Evolutionary conservation across 2,113 vertebrate genomes (phyloP).

Genomic region (Chrysemys picta): DNA sequence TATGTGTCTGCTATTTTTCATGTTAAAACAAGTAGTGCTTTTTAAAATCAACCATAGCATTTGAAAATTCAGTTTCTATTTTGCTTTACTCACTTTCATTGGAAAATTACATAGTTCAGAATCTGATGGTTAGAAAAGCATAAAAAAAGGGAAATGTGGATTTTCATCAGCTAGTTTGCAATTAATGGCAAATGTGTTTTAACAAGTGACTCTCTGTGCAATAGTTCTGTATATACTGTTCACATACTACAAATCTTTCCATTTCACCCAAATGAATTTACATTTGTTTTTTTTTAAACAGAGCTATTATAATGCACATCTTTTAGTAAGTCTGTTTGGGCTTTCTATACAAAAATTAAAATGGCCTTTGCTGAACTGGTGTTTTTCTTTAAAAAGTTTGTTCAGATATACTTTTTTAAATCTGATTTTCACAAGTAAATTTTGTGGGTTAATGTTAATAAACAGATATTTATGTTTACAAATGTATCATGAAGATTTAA

Average conservation of each 20-base stretch:
- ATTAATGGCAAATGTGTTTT: neutral
- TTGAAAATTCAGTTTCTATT: too few relatives aligned
- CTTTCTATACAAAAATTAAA: neutral
- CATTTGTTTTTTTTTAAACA: constrained; percentile 19
- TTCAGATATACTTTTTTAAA: too few relatives aligned
- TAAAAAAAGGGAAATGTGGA: neutral
- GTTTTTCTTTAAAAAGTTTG: neutral
- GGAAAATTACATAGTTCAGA: neutral
- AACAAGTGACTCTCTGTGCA: neutral
- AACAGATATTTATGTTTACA: too few relatives aligned
- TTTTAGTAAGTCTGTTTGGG: neutral
- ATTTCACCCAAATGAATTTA: neutral
- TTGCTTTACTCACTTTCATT: neutral
- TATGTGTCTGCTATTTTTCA: neutral
- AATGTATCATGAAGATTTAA: too few relatives aligned
- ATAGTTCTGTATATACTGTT: neutral
- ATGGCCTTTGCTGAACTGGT: neutral
- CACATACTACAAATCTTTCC: neutral
- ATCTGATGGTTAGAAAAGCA: neutral
- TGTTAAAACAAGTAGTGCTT: neutral
- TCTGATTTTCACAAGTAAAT: too few relatives aligned
- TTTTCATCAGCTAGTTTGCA: neutral
- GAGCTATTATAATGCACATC: neutral
- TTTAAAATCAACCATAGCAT: neutral
- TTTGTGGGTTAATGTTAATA: too few relatives aligned